Conservation (phyloP, 2,888 invertebrate genomes). For the Apodemia zela region DNA sequence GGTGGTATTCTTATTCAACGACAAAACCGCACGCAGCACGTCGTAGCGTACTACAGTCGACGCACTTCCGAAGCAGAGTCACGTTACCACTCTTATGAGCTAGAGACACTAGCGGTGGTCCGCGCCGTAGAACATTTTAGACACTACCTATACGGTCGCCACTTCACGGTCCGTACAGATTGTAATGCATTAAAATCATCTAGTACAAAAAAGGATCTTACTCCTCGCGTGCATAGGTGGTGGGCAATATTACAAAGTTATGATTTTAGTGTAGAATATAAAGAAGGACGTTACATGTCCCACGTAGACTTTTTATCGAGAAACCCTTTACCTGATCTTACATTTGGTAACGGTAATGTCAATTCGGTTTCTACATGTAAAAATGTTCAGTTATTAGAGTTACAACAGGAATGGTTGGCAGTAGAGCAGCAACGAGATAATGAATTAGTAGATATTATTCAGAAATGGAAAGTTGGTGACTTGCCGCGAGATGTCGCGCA, state of each 20-base stretch:
- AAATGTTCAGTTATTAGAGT: constrained; percentile 24
- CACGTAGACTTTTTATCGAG: constrained; percentile 17
- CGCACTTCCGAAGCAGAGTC: constrained; percentile 32
- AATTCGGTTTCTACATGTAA: neutral
- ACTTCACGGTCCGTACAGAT: constrained; percentile 23
- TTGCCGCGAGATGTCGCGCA: too few species aligned
- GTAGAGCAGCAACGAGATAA: constrained; percentile 38
- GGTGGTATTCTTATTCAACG: constrained; percentile 35
- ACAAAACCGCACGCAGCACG: constrained; percentile 27
- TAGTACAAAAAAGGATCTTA: constrained; percentile 17
- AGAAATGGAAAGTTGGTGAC: too few species aligned
- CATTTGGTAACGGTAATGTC: too few species aligned
- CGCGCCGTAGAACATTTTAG: constrained; percentile 29
- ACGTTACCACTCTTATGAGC: constrained; percentile 35
- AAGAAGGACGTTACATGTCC: constrained; percentile 4
- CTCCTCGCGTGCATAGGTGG: too few species aligned
- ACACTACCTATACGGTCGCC: constrained; percentile 22
- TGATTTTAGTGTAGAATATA: constrained; percentile 7
- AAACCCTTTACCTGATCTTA: constrained; percentile 11
- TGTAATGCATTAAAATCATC: constrained; percentile 23
- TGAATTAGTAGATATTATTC: too few species aligned
- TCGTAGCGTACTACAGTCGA: constrained; percentile 35
- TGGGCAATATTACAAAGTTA: neutral
- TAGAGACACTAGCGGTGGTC: constrained; percentile 36
- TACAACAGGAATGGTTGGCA: constrained; percentile 32